phyloP scores from a whole-genome alignment of 2,888 invertebrate genomes.

The Blomia tropicalis region DNA sequence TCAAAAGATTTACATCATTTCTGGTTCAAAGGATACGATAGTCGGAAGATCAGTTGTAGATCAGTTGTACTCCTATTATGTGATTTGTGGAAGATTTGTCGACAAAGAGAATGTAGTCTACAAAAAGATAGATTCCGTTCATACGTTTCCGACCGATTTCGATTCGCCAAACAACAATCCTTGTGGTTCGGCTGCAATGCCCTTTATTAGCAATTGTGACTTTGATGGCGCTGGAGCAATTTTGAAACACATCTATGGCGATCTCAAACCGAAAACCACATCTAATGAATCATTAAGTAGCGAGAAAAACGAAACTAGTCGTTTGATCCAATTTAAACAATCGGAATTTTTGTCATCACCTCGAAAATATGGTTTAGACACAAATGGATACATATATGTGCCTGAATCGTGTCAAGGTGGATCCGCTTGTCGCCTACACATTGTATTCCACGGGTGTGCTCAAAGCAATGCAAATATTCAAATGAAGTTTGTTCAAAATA shows the following conservation, averaged over 20 bases:
- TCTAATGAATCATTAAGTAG: neutral
- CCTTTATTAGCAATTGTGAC: slow-evolving; percentile 18
- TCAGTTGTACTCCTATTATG: slow-evolving; percentile 19
- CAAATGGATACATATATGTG: slow-evolving; percentile 7
- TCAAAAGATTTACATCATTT: slow-evolving; percentile 14
- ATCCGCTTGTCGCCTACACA: slow-evolving; percentile 11
- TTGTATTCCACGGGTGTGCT: slow-evolving; percentile 18
- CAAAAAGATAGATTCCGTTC: neutral
- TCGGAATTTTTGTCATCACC: slow-evolving; percentile 16
- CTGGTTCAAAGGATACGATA: slow-evolving; percentile 8
- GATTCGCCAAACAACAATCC: slow-evolving; percentile 3
- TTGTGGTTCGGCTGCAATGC: neutral
- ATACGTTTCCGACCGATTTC: slow-evolving; percentile 20
- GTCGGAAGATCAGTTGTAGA: slow-evolving; percentile 6
- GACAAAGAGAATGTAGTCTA: neutral
- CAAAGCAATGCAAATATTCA: neutral
- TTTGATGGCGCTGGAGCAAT: slow-evolving; percentile 19
- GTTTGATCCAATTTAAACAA: slow-evolving; percentile 15
- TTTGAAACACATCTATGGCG: slow-evolving; percentile 18
- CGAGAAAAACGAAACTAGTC: neutral
- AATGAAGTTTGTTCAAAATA: slow-evolving; percentile 13
- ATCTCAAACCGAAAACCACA: neutral
- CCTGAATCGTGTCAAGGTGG: slow-evolving; percentile 14
- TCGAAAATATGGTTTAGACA: neutral
- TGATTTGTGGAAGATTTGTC: slow-evolving; percentile 1